These are phyloP conservation scores for Glareola pratincola DNA, from an alignment of 2,113 vertebrate species.

Conservation along the genomic window DNA sequence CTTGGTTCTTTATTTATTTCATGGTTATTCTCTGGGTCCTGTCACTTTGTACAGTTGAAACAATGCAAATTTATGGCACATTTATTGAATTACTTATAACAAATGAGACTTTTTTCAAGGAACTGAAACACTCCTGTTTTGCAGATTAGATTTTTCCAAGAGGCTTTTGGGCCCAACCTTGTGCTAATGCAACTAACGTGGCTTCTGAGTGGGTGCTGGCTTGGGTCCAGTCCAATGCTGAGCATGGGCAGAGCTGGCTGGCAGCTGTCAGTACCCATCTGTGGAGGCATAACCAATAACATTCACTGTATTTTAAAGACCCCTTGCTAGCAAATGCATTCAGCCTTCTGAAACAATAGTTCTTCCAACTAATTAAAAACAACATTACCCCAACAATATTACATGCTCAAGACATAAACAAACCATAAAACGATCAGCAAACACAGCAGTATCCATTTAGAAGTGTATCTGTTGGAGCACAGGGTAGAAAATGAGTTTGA, in stretches of 20 bases:
- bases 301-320: neutral
- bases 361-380: constrained; percentile 50
- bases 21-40: neutral
- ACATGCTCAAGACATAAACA: constrained; percentile 43
- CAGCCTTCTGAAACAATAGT: constrained; percentile 52
- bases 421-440: constrained; percentile 49
- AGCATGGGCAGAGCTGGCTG: constrained; percentile 14
- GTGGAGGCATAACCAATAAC: neutral
- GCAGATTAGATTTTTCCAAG: neutral
- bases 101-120: neutral
- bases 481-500: neutral
- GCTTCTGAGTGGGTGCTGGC: neutral
- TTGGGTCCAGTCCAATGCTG: neutral
- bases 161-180: neutral
- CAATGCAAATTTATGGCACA: neutral
- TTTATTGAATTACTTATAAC: neutral
- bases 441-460: constrained; percentile 34
- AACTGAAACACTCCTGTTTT: neutral
- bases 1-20: neutral
- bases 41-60: neutral
- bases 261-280: constrained; percentile 49
- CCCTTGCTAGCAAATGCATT: constrained; percentile 20
- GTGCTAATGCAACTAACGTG: neutral
- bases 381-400: constrained; percentile 4
- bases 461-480: constrained; percentile 8